These are phyloP conservation scores for Elaphurus davidianus DNA, from an alignment of 2,113 vertebrate genomes.

Conservation along the genomic window DNA sequence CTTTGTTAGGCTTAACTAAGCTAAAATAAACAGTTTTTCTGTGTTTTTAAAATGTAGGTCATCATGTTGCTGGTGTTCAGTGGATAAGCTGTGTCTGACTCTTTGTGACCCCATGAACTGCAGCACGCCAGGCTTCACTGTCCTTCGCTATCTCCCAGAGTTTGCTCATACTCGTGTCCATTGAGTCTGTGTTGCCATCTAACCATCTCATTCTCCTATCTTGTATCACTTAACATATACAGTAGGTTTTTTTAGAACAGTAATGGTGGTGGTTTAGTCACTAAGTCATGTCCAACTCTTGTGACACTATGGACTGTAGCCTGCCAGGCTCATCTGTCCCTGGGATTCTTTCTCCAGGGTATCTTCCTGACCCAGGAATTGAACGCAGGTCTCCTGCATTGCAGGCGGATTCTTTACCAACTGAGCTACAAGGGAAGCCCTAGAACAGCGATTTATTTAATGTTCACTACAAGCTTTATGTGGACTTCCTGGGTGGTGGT, in stretches of 20 bases:
- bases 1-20: background rate
- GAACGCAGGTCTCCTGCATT: background rate
- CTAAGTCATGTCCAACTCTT: background rate
- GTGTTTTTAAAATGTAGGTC: background rate
- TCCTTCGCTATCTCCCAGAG: background rate
- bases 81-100: background rate
- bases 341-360: background rate
- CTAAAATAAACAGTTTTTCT: background rate
- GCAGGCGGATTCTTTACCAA: background rate
- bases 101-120: background rate
- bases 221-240: background rate
- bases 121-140: background rate
- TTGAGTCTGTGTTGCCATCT: background rate
- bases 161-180: background rate
- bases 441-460: background rate
- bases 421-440: background rate
- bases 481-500: background rate
- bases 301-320: background rate
- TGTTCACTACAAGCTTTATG: background rate
- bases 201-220: background rate
- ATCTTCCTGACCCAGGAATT: background rate
- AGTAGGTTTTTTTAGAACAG: background rate
- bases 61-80: background rate
- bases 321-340: background rate
- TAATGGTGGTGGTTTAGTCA: background rate